A percentile compares a stretch with the other conserved stretches of the same genome.
Conservation (phyloP, 2,888 invertebrate species). For the Argyresthia albistria region DNA sequence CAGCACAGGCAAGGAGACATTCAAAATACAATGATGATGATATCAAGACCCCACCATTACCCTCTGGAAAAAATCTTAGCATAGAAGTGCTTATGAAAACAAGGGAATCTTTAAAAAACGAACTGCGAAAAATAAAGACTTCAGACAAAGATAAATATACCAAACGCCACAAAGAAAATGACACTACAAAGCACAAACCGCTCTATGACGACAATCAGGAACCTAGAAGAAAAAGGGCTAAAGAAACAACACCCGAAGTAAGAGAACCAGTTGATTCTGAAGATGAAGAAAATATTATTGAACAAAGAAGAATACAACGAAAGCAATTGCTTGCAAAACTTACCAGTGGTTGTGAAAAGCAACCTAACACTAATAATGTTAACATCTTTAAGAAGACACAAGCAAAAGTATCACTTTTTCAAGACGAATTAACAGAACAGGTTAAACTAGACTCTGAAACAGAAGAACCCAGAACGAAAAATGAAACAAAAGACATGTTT, state of each 20-base stretch:
- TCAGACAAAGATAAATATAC: slow-evolving; percentile 5
- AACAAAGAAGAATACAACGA: slow-evolving; percentile 86
- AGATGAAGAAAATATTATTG: slow-evolving; percentile 94
- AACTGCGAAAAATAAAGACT: slow-evolving; percentile 37
- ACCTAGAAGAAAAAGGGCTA: slow-evolving; percentile 11
- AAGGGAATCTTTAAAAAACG: slow-evolving; percentile 41
- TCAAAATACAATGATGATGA: slow-evolving; percentile 21
- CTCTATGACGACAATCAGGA: not conserved
- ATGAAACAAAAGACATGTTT: slow-evolving; percentile 87
- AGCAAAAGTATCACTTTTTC: slow-evolving; percentile 14
- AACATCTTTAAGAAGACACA: slow-evolving; percentile 8
- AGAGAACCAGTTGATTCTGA: slow-evolving; percentile 77
- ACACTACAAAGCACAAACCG: slow-evolving; percentile 10
- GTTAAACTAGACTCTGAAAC: not conserved
- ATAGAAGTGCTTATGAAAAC: slow-evolving; percentile 46
- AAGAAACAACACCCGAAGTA: slow-evolving; percentile 53
- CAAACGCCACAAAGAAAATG: not conserved
- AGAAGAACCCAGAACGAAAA: slow-evolving; percentile 34
- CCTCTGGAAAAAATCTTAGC: slow-evolving; percentile 24
- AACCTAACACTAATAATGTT: slow-evolving; percentile 10
- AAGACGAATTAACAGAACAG: not conserved
- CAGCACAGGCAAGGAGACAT: slow-evolving; percentile 22
- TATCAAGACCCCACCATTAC: slow-evolving; percentile 52
- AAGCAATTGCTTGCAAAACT: slow-evolving; percentile 83
- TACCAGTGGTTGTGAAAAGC: slow-evolving; percentile 8